These are phyloP conservation scores for Pantala flavescens DNA, from an alignment of 1,140 invertebrate species.

Conservation along the genomic window DNA sequence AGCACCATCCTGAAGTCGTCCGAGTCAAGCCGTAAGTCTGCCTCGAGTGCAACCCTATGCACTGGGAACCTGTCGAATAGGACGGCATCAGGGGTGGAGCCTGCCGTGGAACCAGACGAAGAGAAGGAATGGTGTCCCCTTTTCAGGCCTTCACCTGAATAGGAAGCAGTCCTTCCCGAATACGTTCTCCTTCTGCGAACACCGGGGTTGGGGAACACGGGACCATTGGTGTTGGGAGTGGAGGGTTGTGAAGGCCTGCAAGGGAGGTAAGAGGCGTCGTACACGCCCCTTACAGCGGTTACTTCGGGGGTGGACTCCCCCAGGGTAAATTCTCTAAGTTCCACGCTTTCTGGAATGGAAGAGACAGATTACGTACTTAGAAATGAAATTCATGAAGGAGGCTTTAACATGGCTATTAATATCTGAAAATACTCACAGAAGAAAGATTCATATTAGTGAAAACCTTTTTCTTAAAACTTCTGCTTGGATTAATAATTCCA, in stretches of 20 bases:
- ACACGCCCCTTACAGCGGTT: slow-evolving; percentile 30
- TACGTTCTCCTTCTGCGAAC: background rate
- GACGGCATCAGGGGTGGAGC: slow-evolving; percentile 20
- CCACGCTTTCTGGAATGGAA: slow-evolving; percentile 27
- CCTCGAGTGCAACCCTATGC: slow-evolving; percentile 40
- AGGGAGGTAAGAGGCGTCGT: slow-evolving; percentile 8
- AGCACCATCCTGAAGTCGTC: slow-evolving; percentile 46
- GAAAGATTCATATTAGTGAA: too few species aligned
- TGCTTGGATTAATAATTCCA: too few species aligned
- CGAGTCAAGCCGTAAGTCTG: slow-evolving; percentile 38
- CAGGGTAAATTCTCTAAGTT: slow-evolving; percentile 34
- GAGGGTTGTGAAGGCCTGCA: background rate
- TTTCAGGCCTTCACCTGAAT: background rate
- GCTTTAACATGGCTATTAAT: too few species aligned
- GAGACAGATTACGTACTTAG: background rate
- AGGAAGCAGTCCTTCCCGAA: background rate
- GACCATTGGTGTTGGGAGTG: background rate
- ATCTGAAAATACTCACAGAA: too few species aligned
- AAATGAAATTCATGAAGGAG: too few species aligned
- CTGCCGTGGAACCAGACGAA: slow-evolving; percentile 18
- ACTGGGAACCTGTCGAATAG: background rate
- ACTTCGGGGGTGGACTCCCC: slow-evolving; percentile 38
- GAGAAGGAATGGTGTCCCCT: slow-evolving; percentile 16
- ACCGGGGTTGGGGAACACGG: background rate
- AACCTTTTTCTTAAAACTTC: too few species aligned